phyloP scores from a whole-genome alignment of 2,113 vertebrate species.

The Alligator sinensis region DNA sequence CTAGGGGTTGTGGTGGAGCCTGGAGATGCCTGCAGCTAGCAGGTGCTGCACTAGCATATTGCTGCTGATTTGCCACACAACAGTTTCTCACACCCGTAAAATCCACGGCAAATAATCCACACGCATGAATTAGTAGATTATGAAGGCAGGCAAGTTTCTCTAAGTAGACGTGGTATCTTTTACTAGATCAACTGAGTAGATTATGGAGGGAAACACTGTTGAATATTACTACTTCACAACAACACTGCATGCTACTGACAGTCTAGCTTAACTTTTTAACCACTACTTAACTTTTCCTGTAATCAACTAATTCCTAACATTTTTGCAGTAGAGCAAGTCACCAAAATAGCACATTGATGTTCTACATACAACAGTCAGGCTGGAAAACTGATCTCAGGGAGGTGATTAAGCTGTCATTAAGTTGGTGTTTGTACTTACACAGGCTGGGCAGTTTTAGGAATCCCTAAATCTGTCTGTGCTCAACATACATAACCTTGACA shows the following conservation, averaged over 20 bases:
- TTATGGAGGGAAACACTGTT: conserved; percentile 49
- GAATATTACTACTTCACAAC: conserved; percentile 61
- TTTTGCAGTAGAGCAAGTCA: conserved; percentile 25
- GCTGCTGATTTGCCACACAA: background rate
- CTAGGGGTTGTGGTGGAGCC: no score
- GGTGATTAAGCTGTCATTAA: background rate
- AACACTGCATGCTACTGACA: conserved; percentile 51
- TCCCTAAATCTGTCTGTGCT: background rate
- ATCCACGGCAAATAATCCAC: background rate
- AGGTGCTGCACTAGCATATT: background rate
- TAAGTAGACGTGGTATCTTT: no score
- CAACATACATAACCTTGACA: background rate
- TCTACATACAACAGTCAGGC: background rate
- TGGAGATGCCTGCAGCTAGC: no score
- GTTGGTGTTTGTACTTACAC: background rate
- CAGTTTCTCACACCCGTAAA: background rate
- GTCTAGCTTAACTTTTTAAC: conserved; percentile 51
- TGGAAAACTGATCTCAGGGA: background rate
- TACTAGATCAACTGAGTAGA: background rate
- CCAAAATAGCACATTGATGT: conserved; percentile 28
- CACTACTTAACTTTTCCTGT: conserved; percentile 37
- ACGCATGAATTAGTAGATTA: conserved; percentile 44
- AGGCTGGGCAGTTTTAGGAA: background rate
- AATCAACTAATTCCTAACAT: conserved; percentile 53
- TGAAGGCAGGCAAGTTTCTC: background rate